These are phyloP conservation scores for Sorex fumeus DNA, from an alignment of 2,113 vertebrate species.

Conservation along the genomic window DNA sequence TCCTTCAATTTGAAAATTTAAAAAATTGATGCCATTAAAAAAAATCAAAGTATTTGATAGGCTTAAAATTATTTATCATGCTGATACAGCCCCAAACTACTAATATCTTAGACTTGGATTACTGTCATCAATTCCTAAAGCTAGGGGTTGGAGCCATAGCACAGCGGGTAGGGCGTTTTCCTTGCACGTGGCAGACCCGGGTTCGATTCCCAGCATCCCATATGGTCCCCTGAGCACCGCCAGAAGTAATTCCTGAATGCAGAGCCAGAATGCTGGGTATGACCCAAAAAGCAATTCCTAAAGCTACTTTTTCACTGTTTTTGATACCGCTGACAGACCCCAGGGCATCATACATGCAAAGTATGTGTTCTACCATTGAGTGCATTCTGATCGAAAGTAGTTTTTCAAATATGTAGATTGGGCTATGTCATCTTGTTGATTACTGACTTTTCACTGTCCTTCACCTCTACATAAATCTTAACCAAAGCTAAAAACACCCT, in stretches of 20 bases:
- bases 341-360: too few relatives aligned
- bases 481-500: neutral
- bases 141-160: too few relatives aligned
- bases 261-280: too few relatives aligned
- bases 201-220: too few relatives aligned
- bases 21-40: neutral
- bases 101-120: neutral
- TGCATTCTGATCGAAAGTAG: neutral
- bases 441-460: neutral
- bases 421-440: neutral
- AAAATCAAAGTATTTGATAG: neutral
- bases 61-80: slow-evolving; percentile 4
- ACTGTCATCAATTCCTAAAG: neutral
- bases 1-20: neutral
- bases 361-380: too few relatives aligned
- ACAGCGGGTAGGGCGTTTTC: too few relatives aligned
- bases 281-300: neutral
- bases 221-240: too few relatives aligned
- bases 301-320: neutral
- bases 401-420: neutral
- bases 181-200: too few relatives aligned
- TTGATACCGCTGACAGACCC: too few relatives aligned
- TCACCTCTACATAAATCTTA: neutral
- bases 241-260: too few relatives aligned
- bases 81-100: neutral